Evolutionary conservation across 2,797 vertebrate species (phyloP).

Genomic region (Pantherophis alleghaniensis): DNA sequence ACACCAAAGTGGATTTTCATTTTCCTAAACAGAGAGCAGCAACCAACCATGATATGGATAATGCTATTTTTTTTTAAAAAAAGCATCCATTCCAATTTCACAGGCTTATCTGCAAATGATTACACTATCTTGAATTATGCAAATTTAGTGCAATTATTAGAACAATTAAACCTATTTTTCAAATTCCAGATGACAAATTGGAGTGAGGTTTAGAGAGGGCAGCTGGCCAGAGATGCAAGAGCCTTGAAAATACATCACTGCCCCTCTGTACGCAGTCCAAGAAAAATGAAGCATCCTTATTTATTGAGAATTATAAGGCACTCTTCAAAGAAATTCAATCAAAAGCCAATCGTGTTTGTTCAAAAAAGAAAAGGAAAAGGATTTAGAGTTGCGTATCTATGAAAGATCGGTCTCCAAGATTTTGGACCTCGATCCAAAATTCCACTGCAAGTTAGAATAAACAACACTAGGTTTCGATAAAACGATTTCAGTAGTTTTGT

Average conservation of each 20-base stretch:
- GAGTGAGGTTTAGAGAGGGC: neutral
- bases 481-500: neutral
- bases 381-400: neutral
- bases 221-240: neutral
- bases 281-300: neutral
- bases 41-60: neutral
- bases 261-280: neutral
- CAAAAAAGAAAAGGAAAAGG: neutral
- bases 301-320: neutral
- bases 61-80: neutral
- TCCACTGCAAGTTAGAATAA: neutral
- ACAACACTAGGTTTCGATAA: neutral
- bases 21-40: neutral
- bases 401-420: neutral
- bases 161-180: neutral
- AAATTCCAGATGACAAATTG: neutral
- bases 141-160: neutral
- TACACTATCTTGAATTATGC: neutral
- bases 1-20: neutral
- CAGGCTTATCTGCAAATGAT: neutral
- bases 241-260: neutral
- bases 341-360: neutral
- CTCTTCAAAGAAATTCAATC: neutral
- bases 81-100: neutral
- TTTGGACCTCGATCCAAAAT: neutral